Evolutionary conservation across 2,888 invertebrate species (phyloP), one percentile per base, ranked within the genome.

Genomic region (Drosophila merina): DNA sequence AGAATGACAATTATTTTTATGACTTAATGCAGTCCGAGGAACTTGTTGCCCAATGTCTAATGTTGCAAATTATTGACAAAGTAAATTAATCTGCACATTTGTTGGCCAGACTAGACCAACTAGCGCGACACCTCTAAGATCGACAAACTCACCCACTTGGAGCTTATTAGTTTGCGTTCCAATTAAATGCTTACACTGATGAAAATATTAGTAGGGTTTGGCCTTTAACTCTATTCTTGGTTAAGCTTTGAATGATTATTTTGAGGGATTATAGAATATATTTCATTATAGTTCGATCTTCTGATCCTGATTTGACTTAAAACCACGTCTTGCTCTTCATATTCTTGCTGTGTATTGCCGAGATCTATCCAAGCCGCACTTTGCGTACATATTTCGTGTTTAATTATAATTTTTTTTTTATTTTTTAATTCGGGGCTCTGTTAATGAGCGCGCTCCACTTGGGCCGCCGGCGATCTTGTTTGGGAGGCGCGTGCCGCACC

Each of bases 381-480:
- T 80, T 77, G 74, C 72, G 68, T 69, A 66, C 72, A 70, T 69
- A 66, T 85, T 72, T 87, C 70, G 57, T 79, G 72, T 72, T 78
- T 62, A 68, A 79, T 85, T 74, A 72, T 69, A 69, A 59, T 58
- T 68, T 75, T 59, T 75, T 36, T 67, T 68, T 71, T 55, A 67
- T 42, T 70, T 38, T 10, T 44, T 4, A 44, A 44, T 44, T 63
- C 58, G 72, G 68, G 64, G 64, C 64, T 77, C 63, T 64, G 26
- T 59, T 87, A 87, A 85, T 82, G 72, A 82, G 84, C 68, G 71
- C 64, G 79, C 62, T 67, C 68, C 75, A 69, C 44, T 72, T 63
- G 57, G 28, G 36, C n/a, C 45, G 50, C 12, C 40, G 45, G 42
- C 40, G 50, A 71, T 66, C 74, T 67, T 55, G 68, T 69, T 64